Conservation (phyloP, 2,113 vertebrate genomes). For the Lepisosteus osseus region DNA sequence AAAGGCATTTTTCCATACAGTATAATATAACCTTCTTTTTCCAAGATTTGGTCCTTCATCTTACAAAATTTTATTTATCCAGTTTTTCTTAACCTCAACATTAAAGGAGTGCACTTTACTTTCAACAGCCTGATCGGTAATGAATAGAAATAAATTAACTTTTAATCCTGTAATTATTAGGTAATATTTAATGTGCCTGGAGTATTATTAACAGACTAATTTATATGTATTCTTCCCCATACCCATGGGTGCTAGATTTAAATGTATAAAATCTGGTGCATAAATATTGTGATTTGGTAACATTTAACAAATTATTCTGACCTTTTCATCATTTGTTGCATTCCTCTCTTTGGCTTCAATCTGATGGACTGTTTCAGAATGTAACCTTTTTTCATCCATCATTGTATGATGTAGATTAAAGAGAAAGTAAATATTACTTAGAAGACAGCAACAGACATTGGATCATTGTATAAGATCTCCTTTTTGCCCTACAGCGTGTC, state of each 20-base stretch:
- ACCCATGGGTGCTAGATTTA: constrained; percentile 67
- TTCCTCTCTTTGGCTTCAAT: neutral
- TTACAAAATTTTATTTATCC: neutral
- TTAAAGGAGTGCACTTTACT: constrained; percentile 24
- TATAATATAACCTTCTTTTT: constrained; percentile 8
- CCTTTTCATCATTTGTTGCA: constrained; percentile 14
- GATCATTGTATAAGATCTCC: neutral
- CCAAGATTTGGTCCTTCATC: neutral
- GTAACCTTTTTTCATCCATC: neutral
- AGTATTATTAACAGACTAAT: constrained; percentile 52
- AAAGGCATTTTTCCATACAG: constrained; percentile 13
- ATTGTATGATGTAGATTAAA: neutral
- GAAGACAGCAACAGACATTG: neutral
- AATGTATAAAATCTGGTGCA: constrained; percentile 61
- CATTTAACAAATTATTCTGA: constrained; percentile 16
- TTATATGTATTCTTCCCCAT: constrained; percentile 63
- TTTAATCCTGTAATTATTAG: constrained; percentile 32
- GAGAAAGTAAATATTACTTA: neutral
- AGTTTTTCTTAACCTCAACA: constrained; percentile 14
- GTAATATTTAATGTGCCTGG: constrained; percentile 28
- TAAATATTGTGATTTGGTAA: constrained; percentile 20
- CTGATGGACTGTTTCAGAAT: neutral
- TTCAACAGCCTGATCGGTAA: constrained; percentile 24
- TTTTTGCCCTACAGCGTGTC: constrained; percentile 5
- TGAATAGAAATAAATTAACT: constrained; percentile 30